Evolutionary conservation across 1,140 invertebrate species (phyloP).

Genomic region (Riptortus pedestris): DNA sequence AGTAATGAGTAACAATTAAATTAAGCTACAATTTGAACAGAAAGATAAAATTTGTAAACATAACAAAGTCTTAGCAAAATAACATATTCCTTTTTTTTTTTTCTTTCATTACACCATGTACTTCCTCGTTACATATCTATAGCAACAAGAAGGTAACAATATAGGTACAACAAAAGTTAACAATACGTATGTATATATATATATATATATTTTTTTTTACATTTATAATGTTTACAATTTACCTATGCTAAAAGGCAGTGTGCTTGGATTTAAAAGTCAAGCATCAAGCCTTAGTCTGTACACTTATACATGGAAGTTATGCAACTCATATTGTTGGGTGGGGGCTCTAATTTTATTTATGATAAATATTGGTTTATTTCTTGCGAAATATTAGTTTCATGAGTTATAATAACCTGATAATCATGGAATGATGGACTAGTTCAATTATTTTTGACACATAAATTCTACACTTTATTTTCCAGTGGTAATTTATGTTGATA

Average conservation of each 20-base stretch:
- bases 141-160: background rate
- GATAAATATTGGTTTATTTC: no score
- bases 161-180: slow-evolving; percentile 8
- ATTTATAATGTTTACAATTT: slow-evolving; percentile 2
- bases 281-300: slow-evolving; percentile 19
- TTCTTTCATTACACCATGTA: no score
- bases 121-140: no score
- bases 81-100: no score
- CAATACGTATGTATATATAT: slow-evolving; percentile 11
- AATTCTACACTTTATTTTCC: no score
- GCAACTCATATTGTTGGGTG: slow-evolving; percentile 2
- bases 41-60: no score
- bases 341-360: background rate
- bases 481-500: no score
- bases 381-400: no score
- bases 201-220: background rate
- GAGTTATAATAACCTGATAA: no score
- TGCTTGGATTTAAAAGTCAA: slow-evolving; percentile 19
- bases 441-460: no score
- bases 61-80: background rate
- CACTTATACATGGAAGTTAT: background rate
- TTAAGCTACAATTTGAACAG: background rate
- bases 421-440: no score
- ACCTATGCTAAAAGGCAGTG: slow-evolving; percentile 15
- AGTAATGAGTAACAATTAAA: slow-evolving; percentile 1